phyloP scores from a whole-genome alignment of 2,888 invertebrate species.

The Drosophila barbarae region DNA sequence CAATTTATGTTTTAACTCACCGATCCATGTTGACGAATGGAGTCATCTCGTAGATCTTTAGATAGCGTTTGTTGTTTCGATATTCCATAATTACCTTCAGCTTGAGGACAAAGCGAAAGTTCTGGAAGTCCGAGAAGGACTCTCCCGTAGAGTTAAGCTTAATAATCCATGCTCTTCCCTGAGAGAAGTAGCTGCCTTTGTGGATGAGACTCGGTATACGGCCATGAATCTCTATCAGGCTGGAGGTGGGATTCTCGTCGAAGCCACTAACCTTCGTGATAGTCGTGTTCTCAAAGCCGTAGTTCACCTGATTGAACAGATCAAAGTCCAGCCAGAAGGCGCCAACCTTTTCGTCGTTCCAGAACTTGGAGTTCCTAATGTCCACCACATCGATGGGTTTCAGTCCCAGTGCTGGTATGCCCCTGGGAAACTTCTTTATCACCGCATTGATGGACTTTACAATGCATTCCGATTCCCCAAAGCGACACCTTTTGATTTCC shows the following conservation, averaged over 20 bases:
- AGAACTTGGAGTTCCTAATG: conserved; percentile 26
- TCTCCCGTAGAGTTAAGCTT: conserved; percentile 35
- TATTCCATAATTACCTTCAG: conserved; percentile 47
- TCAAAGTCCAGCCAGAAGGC: conserved; percentile 20
- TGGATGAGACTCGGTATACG: conserved; percentile 52
- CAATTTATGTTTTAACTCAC: conserved; percentile 26
- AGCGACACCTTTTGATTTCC: conserved; percentile 47
- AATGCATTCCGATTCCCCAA: conserved; percentile 42
- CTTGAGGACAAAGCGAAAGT: conserved; percentile 48
- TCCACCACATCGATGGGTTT: conserved; percentile 50
- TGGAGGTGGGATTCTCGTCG: conserved; percentile 43
- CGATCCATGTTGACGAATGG: conserved; percentile 45
- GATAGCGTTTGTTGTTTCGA: conserved; percentile 52
- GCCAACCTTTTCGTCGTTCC: conserved; percentile 1
- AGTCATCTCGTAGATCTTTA: conserved; percentile 47
- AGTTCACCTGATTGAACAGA: conserved; percentile 43
- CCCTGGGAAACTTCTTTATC: conserved; percentile 44
- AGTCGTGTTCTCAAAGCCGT: conserved; percentile 56
- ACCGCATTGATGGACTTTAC: conserved; percentile 39
- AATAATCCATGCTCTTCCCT: conserved; percentile 22
- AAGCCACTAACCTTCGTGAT: conserved; percentile 57
- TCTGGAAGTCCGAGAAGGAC: conserved; percentile 48
- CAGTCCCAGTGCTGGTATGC: conserved; percentile 45
- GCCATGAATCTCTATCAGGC: conserved; percentile 51
- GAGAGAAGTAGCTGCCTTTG: conserved; percentile 37